Evolutionary conservation across 2,888 invertebrate species (phyloP).

Genomic region (Orgyia antiqua): DNA sequence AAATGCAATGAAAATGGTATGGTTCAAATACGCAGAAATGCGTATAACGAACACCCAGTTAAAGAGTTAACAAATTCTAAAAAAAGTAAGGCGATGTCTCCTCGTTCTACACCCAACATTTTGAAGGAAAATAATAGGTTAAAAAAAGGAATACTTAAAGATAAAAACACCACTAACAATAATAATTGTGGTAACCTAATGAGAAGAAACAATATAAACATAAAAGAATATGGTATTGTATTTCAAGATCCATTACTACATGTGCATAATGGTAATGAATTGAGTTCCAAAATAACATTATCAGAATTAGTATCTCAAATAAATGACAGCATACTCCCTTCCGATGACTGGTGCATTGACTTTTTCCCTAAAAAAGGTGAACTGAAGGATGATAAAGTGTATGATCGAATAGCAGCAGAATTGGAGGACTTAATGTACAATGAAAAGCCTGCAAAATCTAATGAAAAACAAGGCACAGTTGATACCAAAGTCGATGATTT

Average conservation of each 20-base stretch:
- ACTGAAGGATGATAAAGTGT: conserved; percentile 67
- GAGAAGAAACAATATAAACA: conserved; percentile 23
- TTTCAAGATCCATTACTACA: conserved; percentile 44
- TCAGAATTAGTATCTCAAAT: conserved; percentile 51
- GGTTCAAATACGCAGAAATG: conserved; percentile 52
- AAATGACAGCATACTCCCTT: conserved; percentile 54
- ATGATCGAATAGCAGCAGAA: conserved; percentile 72
- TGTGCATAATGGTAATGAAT: conserved; percentile 37
- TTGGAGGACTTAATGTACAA: conserved; percentile 70
- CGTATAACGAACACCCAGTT: conserved; percentile 49
- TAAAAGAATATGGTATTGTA: conserved; percentile 60
- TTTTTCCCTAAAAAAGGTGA: conserved; percentile 62
- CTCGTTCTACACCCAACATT: conserved; percentile 35
- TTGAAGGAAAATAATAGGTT: conserved; percentile 62
- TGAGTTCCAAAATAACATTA: conserved; percentile 42
- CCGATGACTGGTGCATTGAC: conserved; percentile 65
- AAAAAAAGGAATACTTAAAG: conserved; percentile 39
- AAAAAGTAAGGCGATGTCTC: conserved; percentile 26
- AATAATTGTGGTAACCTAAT: conserved; percentile 26
- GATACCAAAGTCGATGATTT: conserved; percentile 56
- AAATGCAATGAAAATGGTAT: conserved; percentile 72
- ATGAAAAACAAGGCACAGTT: conserved; percentile 41
- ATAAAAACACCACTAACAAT: conserved; percentile 28
- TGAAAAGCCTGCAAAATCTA: conserved; percentile 45
- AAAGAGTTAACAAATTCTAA: conserved; percentile 37